Evolutionary conservation across 92 coral and sea anemone species (phyloP), one percentile per base, ranked within the genome.

Genomic region (Plumapathes pennacea): DNA sequence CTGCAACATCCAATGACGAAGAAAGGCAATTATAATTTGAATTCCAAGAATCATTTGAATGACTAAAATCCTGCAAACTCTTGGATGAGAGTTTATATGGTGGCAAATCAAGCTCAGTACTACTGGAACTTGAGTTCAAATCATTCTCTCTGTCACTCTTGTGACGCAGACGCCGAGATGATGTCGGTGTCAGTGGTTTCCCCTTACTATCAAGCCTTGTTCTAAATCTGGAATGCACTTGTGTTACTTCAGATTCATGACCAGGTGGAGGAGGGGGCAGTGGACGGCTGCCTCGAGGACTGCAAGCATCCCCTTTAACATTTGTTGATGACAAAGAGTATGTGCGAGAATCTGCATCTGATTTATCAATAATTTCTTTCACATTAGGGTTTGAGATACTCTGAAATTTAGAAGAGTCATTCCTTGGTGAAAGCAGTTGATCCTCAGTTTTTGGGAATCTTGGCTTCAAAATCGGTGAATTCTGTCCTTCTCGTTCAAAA

Each of bases 41-140:
- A n/a, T n/a, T n/a, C n/a, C n/a, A n/a, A n/a, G n/a, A n/a, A n/a
- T n/a, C n/a, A n/a, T n/a, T n/a, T n/a, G n/a, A n/a, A n/a, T n/a
- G n/a, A n/a, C n/a, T n/a, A n/a, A n/a, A n/a, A n/a, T n/a, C 14
- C 0, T 66, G 62, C 18, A 66, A 66, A 39, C 30, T 66, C 11
- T 52, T 27, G 39, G 62, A 66, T 1, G 73, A 46, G 7, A 7
- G 37, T 3, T 23, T 45, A 25, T 63, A 46, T 12, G 80, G 43
- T 18, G 64, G 62, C 22, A 60, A 40, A 10, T 87, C 96, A 23
- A 87, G 57, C 38, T 87, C 96, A 51, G 56, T 57, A 33, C 96
- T 87, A 8, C 96, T 87, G 43, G 96, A 82, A 60, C 96, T 87
- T n/a, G 90, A 87, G 70, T 87, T 40, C 3, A 82, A 60, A 8